Evolutionary conservation across 2,113 vertebrate genomes (phyloP), one percentile per base, ranked within the genome.

Genomic region (Peucedramus taeniatus): DNA sequence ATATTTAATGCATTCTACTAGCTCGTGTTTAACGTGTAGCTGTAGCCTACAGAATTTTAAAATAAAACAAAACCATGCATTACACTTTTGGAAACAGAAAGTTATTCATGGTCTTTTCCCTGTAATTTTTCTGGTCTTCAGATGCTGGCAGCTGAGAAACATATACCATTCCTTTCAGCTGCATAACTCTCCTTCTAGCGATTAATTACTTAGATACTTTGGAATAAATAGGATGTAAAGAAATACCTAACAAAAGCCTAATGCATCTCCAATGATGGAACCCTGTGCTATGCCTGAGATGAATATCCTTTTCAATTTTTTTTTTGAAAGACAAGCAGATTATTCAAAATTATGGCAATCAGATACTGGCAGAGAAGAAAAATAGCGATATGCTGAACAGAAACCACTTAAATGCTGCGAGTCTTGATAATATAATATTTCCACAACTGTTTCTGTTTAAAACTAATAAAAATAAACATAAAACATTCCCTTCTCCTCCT

Each of bases 371-470:
- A 90, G 94, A 87, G 59, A 97, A 97, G 97, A 96, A 97, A 97
- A 97, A 97, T 90, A 95, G 90, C 1, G 65, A 95, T 84, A 92
- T 16, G 86, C 95, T 89, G 88, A 97, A 94, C 93, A 97, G 97
- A 97, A 97, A 97, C 96, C 96, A 97, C 97, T 97, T 97, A 97
- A 97, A 97, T 92, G 91, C 95, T 91, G 87, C 18, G 3, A 89
- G 85, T 92, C 97, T 97, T 7, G 84, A 96, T 97, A 98, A 97
- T 94, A 96, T 91, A 97, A 97, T 98, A 98, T 98, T 97, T 97
- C 95, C 97, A 97, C 98, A 98, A 98, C 98, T 98, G 98, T 97
- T 98, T 97, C 98, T 98, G 97, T 97, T 98, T 98, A 98, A 98
- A 98, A 97, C 97, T 97, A 98, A 98, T 98, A 97, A 98, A 98